phyloP scores from a whole-genome alignment of 2,797 vertebrate species.

The Sandelia bainsii region DNA sequence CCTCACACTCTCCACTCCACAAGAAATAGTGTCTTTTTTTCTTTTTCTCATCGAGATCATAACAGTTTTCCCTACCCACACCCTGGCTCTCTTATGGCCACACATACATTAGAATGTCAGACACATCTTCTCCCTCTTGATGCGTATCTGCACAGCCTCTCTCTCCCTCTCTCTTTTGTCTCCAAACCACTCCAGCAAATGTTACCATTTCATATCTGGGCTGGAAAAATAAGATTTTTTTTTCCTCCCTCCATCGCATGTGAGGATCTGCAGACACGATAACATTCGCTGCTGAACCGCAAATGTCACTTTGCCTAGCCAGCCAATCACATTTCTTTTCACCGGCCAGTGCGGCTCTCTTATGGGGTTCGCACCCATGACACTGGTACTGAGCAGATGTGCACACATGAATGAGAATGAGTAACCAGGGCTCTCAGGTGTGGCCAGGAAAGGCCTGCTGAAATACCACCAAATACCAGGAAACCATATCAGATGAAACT shows the following conservation, averaged over 20 bases:
- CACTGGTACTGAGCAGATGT: slow-evolving; percentile 59
- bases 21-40: slow-evolving; percentile 34
- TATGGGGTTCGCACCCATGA: slow-evolving; percentile 60
- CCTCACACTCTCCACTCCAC: slow-evolving; percentile 37
- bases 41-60: slow-evolving; percentile 38
- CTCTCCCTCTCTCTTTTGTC: slow-evolving; percentile 14
- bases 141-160: slow-evolving; percentile 61
- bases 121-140: slow-evolving; percentile 65
- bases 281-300: slow-evolving; percentile 72
- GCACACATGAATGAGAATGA: slow-evolving; percentile 77
- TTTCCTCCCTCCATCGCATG: slow-evolving; percentile 16
- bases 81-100: slow-evolving; percentile 48
- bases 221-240: slow-evolving; percentile 58
- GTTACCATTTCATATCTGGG: slow-evolving; percentile 76
- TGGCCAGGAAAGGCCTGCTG: slow-evolving; percentile 41
- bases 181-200: slow-evolving; percentile 73
- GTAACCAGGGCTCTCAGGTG: slow-evolving; percentile 67
- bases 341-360: slow-evolving; percentile 46
- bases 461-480: slow-evolving; percentile 68
- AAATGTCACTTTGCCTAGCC: slow-evolving; percentile 73
- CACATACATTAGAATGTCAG: slow-evolving; percentile 78
- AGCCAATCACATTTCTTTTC: slow-evolving; percentile 59
- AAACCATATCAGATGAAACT: slow-evolving; percentile 37
- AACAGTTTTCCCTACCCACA: slow-evolving; percentile 28
- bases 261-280: slow-evolving; percentile 68